Evolutionary conservation across 2,888 invertebrate genomes (phyloP), one percentile per base, ranked within the genome.

Genomic region (Sinohyriopsis cumingii): DNA sequence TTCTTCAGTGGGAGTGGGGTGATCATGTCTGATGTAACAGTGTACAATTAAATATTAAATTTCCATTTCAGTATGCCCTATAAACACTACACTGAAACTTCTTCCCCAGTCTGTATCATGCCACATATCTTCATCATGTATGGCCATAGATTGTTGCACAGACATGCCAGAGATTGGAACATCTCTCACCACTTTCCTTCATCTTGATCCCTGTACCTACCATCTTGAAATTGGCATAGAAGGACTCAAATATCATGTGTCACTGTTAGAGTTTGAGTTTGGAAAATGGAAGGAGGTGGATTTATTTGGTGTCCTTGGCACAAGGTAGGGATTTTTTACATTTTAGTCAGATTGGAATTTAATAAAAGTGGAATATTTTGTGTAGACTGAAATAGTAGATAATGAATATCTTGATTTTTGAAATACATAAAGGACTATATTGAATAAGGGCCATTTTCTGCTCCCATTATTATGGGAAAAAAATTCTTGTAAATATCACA

Each of bases 11-110:
- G 9, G 15, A 15, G 15, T 45, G 45, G 45, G 45, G 45, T 45
- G 45, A 45, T 45, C 45, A 45, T 45, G 45, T 45, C 15, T 45
- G 45, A 45, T 15, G 12, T 45, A 45, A 12, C 45, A 25, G 7
- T 45, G 15, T 53, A 24, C 15, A 55, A 24, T 18, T 53, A 18
- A 57, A 53, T 64, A 62, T 22, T 54, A 25, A 55, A 55, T 61
- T 56, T 65, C 33, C 57, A 28, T 59, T 67, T 22, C 72, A 80
- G 80, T 75, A 59, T 80, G 80, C 54, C 59, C 65, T n/a, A n/a
- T 73, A 22, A 54, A 59, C 19, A 57, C 71, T 18, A 61, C 55
- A 53, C 54, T 69, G 55, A 62, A 59, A 12, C 53, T 64, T 19
- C 63, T 72, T 33, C 53, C 68, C 25, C 76, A 59, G 19, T 68